Evolutionary conservation across 2,113 vertebrate species (phyloP).

Genomic region (Rhombomys opimus): DNA sequence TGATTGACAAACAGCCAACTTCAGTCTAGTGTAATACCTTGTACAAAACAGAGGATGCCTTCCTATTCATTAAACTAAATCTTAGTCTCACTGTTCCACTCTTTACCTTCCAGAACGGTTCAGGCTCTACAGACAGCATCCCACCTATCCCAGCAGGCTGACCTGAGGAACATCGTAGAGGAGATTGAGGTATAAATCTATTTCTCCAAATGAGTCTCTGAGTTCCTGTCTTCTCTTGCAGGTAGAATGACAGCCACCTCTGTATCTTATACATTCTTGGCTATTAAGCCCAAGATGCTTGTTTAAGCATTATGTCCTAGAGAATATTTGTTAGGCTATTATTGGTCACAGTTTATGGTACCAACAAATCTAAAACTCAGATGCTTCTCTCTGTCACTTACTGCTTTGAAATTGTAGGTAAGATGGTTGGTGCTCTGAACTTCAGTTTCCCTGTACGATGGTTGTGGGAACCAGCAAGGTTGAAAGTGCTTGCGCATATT

Average conservation of each 20-base stretch:
- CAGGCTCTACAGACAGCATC: slow-evolving; percentile 94
- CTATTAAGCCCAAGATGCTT: not conserved
- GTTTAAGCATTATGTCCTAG: not conserved
- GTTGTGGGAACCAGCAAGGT: not conserved
- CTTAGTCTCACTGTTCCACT: slow-evolving; percentile 31
- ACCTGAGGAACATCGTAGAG: slow-evolving; percentile 95
- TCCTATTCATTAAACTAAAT: not conserved
- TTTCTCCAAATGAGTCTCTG: not conserved
- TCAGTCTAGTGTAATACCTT: not conserved
- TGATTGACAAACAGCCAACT: not conserved
- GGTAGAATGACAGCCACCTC: not conserved
- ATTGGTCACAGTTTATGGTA: not conserved
- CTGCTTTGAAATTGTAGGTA: not conserved
- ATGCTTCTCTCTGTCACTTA: not conserved
- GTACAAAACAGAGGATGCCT: not conserved
- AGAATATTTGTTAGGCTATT: not conserved
- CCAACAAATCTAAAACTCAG: slow-evolving; percentile 17
- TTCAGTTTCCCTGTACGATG: not conserved
- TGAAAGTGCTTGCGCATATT: not conserved
- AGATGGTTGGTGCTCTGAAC: slow-evolving; percentile 15
- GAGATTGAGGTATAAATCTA: slow-evolving; percentile 94
- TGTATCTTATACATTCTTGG: not conserved
- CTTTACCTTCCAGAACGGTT: slow-evolving; percentile 89
- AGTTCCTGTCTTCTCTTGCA: slow-evolving; percentile 25
- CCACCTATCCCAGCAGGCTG: slow-evolving; percentile 95